Evolutionary conservation across 2,888 invertebrate species (phyloP).

Genomic region (Abscondita cerata): DNA sequence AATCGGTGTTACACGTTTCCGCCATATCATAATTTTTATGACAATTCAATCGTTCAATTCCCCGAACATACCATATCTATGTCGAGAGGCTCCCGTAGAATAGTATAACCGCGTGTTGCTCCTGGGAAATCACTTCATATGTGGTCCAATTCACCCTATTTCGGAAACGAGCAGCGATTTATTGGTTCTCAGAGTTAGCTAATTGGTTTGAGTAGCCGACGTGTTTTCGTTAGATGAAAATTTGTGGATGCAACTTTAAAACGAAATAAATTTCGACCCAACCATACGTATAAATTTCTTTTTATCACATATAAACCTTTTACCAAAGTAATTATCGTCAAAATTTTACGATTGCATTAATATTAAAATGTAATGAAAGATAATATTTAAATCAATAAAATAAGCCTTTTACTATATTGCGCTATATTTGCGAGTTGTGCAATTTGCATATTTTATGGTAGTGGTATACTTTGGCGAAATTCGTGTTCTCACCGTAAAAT

Average conservation of each 20-base stretch:
- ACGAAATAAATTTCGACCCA: not conserved
- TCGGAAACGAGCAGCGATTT: conserved; percentile 53
- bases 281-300: not conserved
- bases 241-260: not conserved
- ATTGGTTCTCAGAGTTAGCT: conserved; percentile 51
- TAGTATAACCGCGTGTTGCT: conserved; percentile 39
- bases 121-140: conserved; percentile 53
- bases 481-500: conserved; percentile 52
- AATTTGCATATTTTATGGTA: conserved; percentile 28
- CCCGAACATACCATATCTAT: conserved; percentile 31
- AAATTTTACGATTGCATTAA: too few species aligned
- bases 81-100: conserved; percentile 37
- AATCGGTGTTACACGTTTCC: conserved; percentile 18
- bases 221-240: conserved; percentile 43
- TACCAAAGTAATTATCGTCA: too few species aligned
- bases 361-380: too few species aligned
- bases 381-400: conserved; percentile 18
- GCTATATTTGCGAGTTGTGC: conserved; percentile 17
- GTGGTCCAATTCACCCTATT: conserved; percentile 52
- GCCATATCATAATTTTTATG: conserved; percentile 36
- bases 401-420: conserved; percentile 17
- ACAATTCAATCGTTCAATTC: conserved; percentile 39
- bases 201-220: conserved; percentile 52
- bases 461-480: conserved; percentile 38
- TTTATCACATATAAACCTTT: too few species aligned